Evolutionary conservation across 2,113 vertebrate genomes (phyloP), one percentile per base, ranked within the genome.

Genomic region (Pluvialis apricaria): DNA sequence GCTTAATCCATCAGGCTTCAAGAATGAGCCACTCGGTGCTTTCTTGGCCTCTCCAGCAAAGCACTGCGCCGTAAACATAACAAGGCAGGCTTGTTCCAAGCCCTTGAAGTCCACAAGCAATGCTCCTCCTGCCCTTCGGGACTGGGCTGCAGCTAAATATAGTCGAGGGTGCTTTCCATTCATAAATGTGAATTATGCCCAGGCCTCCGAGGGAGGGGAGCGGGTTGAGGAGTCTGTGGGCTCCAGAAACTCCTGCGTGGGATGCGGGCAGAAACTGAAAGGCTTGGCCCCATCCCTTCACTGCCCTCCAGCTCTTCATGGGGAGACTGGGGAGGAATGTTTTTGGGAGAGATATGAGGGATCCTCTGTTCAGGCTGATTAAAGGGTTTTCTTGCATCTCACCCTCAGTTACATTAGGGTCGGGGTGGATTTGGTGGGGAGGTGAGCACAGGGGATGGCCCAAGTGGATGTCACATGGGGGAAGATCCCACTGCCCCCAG

Each of bases 31-130:
- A 3, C 84, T 94, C 13, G 17, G 28, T 32, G 88, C 86, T 82
- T 88, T 73, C 75, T 70, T 68, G 78, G 93, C 82, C 75, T 90
- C 85, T 85, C 92, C 78, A 75, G 92, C 82, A 44, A 87, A 95
- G 64, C 1, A 0, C 68, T 93, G 62, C 3, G 9, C 76, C 7
- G 15, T 88, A 92, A 96, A 94, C 70, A 85, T 85, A 96, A 97
- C 89, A 93, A 93, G 80, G 81, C 77, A 64, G 83, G 72, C 79
- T 94, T 82, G 92, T 97, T 91, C 79, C 71, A 85, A 91, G 86
- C 49, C 88, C 95, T 94, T 84, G 88, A 92, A 94, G 83, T 94
- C 82, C 80, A 78, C 10, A 78, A 58, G 78, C 73, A 82, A 15
- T 3, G 57, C 76, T 88, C 7, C 47, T 86, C 72, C 69, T 91